Percentiles rank a stretch among this genome's conserved stretches.
phyloP scores from a whole-genome alignment of 2,888 invertebrate species.

The Lithophane socia region DNA sequence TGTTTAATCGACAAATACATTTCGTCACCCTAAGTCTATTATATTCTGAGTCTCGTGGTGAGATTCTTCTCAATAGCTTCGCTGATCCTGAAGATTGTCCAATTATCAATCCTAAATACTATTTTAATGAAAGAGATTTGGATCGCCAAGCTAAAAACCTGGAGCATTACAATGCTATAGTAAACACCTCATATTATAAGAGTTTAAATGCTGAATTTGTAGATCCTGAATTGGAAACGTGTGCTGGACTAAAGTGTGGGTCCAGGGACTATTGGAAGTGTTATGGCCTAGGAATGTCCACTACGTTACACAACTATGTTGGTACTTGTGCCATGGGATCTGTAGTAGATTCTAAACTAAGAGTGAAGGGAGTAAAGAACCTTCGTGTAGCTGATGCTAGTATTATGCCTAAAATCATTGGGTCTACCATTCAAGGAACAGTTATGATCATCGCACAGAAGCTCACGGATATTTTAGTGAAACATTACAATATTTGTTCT shows the following conservation, averaged over 20 bases:
- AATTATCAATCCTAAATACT: constrained; percentile 90
- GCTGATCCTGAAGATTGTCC: constrained; percentile 89
- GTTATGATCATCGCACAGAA: constrained; percentile 94
- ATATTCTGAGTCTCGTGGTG: constrained; percentile 87
- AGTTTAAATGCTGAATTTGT: constrained; percentile 74
- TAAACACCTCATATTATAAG: constrained; percentile 82
- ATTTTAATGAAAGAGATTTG: constrained; percentile 87
- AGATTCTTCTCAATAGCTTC: constrained; percentile 87
- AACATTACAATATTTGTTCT: constrained; percentile 29
- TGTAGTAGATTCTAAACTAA: constrained; percentile 92
- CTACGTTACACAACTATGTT: constrained; percentile 86
- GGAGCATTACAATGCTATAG: constrained; percentile 66
- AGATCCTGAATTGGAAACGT: constrained; percentile 53
- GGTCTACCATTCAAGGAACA: constrained; percentile 92
- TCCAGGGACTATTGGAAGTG: constrained; percentile 92
- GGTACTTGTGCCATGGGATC: constrained; percentile 93
- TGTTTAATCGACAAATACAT: constrained; percentile 50
- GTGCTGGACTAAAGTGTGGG: constrained; percentile 67
- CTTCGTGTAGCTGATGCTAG: constrained; percentile 93
- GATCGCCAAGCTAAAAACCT: constrained; percentile 80
- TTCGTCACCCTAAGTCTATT: constrained; percentile 62
- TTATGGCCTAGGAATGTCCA: constrained; percentile 76
- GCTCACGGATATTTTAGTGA: constrained; percentile 50
- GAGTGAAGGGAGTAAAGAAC: constrained; percentile 91
- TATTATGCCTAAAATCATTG: constrained; percentile 92